These are phyloP conservation scores for Barypeithes pellucidus DNA, from an alignment of 2,888 invertebrate species.

Conservation along the genomic window DNA sequence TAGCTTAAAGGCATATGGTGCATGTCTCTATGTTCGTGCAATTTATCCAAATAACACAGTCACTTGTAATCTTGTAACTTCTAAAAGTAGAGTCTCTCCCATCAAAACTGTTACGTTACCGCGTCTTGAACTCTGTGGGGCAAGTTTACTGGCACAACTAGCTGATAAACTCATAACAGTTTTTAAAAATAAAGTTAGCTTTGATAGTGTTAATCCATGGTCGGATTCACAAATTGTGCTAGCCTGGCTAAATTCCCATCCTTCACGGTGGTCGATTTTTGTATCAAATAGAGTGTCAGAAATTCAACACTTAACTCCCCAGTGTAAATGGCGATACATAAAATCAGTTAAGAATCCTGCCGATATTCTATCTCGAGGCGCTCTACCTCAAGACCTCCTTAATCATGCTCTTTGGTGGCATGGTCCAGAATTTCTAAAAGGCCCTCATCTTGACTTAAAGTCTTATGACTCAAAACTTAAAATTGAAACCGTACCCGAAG, in stretches of 20 bases:
- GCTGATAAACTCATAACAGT: conserved; percentile 8
- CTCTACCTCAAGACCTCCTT: conserved; percentile 18
- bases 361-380: conserved; percentile 30
- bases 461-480: neutral
- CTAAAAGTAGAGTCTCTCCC: conserved; percentile 60
- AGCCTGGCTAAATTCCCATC: neutral
- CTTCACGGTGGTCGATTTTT: neutral
- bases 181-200: neutral
- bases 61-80: conserved; percentile 53
- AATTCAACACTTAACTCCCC: conserved; percentile 45
- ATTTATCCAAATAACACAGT: conserved; percentile 29
- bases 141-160: conserved; percentile 36
- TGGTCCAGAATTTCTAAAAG: conserved; percentile 23
- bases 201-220: conserved; percentile 28
- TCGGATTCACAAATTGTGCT: conserved; percentile 50
- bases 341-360: conserved; percentile 46
- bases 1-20: conserved; percentile 50
- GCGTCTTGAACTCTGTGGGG: conserved; percentile 49
- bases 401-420: conserved; percentile 22
- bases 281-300: conserved; percentile 51
- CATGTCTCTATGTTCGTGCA: conserved; percentile 47
- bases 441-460: neutral
- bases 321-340: conserved; percentile 44
- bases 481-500: neutral
- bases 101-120: conserved; percentile 47